Evolutionary conservation across 1,140 invertebrate genomes (phyloP).

Genomic region (Megathymus violae): DNA sequence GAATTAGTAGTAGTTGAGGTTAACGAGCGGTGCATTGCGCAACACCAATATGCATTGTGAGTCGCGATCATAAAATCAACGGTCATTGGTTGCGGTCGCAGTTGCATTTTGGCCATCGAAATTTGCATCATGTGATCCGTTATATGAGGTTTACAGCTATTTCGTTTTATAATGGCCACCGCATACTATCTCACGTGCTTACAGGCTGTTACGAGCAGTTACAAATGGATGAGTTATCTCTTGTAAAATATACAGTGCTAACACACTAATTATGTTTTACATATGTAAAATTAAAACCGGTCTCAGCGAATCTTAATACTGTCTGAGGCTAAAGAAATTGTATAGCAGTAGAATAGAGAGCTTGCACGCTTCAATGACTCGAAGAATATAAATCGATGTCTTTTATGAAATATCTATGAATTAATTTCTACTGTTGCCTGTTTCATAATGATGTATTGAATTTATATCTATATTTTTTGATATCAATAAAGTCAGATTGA

Average conservation of each 20-base stretch:
- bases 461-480: no score
- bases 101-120: constrained; percentile 28
- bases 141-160: constrained; percentile 28
- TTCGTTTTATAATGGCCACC: constrained; percentile 27
- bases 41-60: constrained; percentile 25
- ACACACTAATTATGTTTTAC: constrained; percentile 34
- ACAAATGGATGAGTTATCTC: constrained; percentile 22
- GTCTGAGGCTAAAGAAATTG: constrained; percentile 29
- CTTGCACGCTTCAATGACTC: constrained; percentile 22
- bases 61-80: constrained; percentile 26
- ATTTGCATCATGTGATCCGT: constrained; percentile 33
- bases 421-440: constrained; percentile 6
- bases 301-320: constrained; percentile 31
- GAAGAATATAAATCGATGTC: constrained; percentile 29
- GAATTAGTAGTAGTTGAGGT: constrained; percentile 11
- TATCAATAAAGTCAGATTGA: no score
- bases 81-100: constrained; percentile 24
- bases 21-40: constrained; percentile 16
- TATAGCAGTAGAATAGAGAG: constrained; percentile 31
- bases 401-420: constrained; percentile 19
- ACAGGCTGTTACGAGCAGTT: constrained; percentile 17
- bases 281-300: constrained; percentile 22
- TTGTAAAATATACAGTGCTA: constrained; percentile 31
- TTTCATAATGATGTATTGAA: neutral
- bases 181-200: constrained; percentile 29